Conservation (phyloP, 1,140 invertebrate species). For the Bactericera cockerelli region DNA sequence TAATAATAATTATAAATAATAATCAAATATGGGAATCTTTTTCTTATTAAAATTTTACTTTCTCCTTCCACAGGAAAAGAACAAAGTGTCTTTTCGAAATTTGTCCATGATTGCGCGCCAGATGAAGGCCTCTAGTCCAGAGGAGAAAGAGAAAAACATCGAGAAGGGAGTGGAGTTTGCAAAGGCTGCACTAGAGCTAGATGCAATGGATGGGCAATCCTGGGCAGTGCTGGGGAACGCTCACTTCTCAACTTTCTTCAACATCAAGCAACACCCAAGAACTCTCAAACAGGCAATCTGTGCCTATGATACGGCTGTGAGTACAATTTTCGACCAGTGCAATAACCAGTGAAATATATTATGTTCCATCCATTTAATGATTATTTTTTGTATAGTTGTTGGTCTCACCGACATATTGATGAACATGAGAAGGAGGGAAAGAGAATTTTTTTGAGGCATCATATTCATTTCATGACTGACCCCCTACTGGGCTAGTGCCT, state of each 20-base stretch:
- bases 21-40: no score
- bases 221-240: slow-evolving; percentile 78
- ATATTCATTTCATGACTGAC: no score
- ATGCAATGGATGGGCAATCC: slow-evolving; percentile 65
- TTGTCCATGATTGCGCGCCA: slow-evolving; percentile 71
- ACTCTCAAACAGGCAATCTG: slow-evolving; percentile 57
- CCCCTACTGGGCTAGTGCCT: no score
- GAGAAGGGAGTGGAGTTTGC: slow-evolving; percentile 58
- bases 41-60: no score
- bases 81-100: slow-evolving; percentile 62
- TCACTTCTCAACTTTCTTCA: slow-evolving; percentile 66
- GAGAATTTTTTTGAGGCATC: no score
- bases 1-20: slow-evolving; percentile 10
- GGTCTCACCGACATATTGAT: no score
- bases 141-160: slow-evolving; percentile 46
- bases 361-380: background rate
- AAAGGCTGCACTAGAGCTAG: slow-evolving; percentile 65
- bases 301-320: slow-evolving; percentile 65
- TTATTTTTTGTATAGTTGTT: background rate
- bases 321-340: slow-evolving; percentile 24
- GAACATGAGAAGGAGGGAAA: no score
- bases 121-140: slow-evolving; percentile 34
- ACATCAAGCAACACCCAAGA: slow-evolving; percentile 51
- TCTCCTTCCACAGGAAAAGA: slow-evolving; percentile 45
- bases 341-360: background rate